Evolutionary conservation across 2,113 vertebrate species (phyloP), one percentile per base, ranked within the genome.

Genomic region (Cebidichthys violaceus): DNA sequence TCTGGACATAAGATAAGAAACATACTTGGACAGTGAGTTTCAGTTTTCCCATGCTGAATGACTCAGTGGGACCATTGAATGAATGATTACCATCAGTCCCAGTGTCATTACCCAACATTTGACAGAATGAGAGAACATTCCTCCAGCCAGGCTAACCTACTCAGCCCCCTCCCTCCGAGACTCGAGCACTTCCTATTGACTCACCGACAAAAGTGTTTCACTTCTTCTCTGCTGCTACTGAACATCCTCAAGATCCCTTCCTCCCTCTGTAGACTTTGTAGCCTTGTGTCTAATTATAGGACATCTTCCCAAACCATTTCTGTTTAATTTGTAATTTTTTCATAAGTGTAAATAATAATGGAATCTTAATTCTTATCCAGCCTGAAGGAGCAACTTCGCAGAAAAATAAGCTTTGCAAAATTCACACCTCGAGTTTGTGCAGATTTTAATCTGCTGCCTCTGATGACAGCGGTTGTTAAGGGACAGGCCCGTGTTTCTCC

Each of bases 161-260:
- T 75, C 71, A 61, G 73, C 55, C 66, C 47, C 43, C 65, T 73
- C 86, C 81, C 71, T 86, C 83, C 68, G 75, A 79, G 70, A 77
- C 45, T 47, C n/a, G 11, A 74, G 68, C 84, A 83, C 73, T 92
- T 93, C 82, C 89, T 90, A 90, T 84, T 91, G 92, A 93, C 82
- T 87, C 85, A 71, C 74, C 6, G 67, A 81, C 77, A 73, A 52
- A 29, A 71, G 70, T 27, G 55, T 27, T 75, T 75, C 87, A 4
- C 87, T 90, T 86, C 87, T 86, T 92, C 81, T 81, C 73, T 70
- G 74, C 72, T 22, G 67, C 88, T 71, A 52, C 79, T 79, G 39
- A 47, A 69, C 72, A 55, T 85, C 82, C 80, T 75, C 35, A 57
- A 69, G 33, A 65, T 47, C 65, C 24, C 75, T 92, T 89, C 86